A percentile compares a stretch with the other conserved stretches of the same genome.
These are phyloP conservation scores for Pherbina coryleti DNA, from an alignment of 2,888 invertebrate genomes.

Conservation along the genomic window DNA sequence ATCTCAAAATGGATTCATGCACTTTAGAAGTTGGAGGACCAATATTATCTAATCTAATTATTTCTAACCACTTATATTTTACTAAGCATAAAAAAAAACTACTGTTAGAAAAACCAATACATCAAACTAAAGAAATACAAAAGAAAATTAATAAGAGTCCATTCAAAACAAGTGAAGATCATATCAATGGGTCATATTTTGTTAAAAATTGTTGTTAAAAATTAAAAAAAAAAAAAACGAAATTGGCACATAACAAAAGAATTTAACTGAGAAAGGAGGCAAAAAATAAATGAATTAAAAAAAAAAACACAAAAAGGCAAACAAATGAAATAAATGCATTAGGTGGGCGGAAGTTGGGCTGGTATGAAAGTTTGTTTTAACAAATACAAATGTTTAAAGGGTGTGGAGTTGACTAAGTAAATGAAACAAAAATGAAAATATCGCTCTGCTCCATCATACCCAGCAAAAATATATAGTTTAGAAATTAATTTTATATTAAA, in stretches of 20 bases:
- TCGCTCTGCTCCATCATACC: neutral
- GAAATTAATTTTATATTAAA: neutral
- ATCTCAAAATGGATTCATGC: neutral
- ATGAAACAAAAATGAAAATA: neutral
- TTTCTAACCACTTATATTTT: too few relatives aligned
- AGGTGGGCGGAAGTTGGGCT: neutral
- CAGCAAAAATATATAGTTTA: neutral
- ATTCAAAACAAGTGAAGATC: too few relatives aligned
- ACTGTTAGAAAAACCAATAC: too few relatives aligned
- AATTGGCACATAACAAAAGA: too few relatives aligned
- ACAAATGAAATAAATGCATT: neutral
- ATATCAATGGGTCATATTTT: too few relatives aligned
- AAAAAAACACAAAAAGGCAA: neutral
- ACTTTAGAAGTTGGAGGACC: neutral
- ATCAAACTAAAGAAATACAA: neutral
- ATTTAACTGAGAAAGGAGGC: too few relatives aligned
- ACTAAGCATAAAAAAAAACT: too few relatives aligned
- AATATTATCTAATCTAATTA: too few relatives aligned
- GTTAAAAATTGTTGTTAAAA: too few relatives aligned
- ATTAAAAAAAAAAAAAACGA: too few relatives aligned
- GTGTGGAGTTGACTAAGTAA: neutral
- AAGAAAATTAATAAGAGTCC: neutral
- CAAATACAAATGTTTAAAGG: neutral
- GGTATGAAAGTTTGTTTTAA: neutral
- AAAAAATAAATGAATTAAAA: constrained; percentile 16